Evolutionary conservation across 2,888 invertebrate genomes (phyloP).

Genomic region (Ptychoptera contaminata): DNA sequence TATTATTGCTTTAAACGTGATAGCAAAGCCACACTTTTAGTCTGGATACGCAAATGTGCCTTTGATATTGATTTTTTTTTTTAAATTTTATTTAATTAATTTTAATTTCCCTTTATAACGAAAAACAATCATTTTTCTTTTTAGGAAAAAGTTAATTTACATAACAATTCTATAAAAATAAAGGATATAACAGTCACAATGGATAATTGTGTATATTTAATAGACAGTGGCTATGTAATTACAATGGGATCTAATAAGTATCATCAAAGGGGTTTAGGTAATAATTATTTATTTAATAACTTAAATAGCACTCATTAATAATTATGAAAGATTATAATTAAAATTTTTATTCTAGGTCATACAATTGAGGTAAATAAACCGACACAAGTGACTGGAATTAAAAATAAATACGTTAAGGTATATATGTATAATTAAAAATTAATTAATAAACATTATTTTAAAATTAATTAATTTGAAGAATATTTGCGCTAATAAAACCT

Average conservation of each 20-base stretch:
- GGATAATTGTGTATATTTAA: constrained; percentile 43
- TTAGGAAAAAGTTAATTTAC: constrained; percentile 31
- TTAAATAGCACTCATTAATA: background rate
- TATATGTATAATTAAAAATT: background rate
- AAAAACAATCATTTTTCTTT: too few species aligned
- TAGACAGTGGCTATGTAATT: constrained; percentile 44
- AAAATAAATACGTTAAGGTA: constrained; percentile 24
- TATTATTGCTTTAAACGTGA: constrained; percentile 7
- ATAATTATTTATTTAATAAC: background rate
- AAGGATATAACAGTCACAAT: constrained; percentile 41
- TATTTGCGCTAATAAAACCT: constrained; percentile 46
- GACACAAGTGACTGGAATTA: constrained; percentile 23
- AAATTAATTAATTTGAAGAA: constrained; percentile 28
- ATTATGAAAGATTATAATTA: too few species aligned
- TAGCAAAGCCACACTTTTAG: background rate
- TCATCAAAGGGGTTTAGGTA: constrained; percentile 41
- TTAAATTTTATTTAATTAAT: constrained; percentile 20
- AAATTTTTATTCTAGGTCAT: constrained; percentile 15
- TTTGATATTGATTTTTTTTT: too few species aligned
- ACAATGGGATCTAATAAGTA: constrained; percentile 48
- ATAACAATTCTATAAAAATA: constrained; percentile 34
- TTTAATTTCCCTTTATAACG: too few species aligned
- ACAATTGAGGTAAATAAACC: constrained; percentile 19
- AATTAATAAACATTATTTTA: constrained; percentile 3
- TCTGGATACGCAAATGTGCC: background rate